A percentile compares a stretch with the other conserved stretches of the same genome.
Evolutionary conservation across 2,113 vertebrate species (phyloP).

Genomic region (Muscicapa adusta): DNA sequence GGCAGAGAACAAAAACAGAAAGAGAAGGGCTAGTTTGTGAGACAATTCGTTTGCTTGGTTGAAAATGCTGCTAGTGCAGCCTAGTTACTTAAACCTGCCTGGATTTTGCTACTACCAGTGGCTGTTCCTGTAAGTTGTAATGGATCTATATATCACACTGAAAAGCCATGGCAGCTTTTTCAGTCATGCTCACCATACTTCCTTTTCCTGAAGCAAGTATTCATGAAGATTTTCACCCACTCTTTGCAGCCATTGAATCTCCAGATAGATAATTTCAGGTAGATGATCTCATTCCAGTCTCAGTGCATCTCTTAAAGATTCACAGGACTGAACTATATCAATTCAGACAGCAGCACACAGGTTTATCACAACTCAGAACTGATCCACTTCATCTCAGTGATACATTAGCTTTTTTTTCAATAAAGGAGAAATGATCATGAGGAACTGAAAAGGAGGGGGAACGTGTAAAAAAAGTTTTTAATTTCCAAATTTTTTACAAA

Average conservation of each 20-base stretch:
- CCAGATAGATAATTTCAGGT: background rate
- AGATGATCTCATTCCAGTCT: background rate
- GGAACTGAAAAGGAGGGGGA: background rate
- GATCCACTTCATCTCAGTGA: background rate
- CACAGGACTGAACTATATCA: background rate
- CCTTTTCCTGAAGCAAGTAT: background rate
- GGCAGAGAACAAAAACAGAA: background rate
- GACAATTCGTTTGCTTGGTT: background rate
- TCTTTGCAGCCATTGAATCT: background rate
- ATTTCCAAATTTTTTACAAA: background rate
- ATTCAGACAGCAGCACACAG: background rate
- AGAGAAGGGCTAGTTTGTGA: background rate
- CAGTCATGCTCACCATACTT: background rate
- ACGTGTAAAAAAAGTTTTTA: background rate
- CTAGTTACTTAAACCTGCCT: background rate
- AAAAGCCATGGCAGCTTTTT: background rate
- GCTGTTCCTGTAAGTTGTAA: background rate
- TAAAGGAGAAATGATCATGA: background rate
- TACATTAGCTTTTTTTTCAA: background rate
- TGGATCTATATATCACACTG: background rate
- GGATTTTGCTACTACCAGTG: background rate
- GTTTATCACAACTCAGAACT: background rate
- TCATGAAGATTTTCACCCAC: background rate
- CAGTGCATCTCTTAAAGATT: background rate
- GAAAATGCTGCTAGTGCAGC: background rate